These are phyloP conservation scores for Dryoscopus gambensis DNA, from an alignment of 2,113 vertebrate genomes.

Conservation along the genomic window DNA sequence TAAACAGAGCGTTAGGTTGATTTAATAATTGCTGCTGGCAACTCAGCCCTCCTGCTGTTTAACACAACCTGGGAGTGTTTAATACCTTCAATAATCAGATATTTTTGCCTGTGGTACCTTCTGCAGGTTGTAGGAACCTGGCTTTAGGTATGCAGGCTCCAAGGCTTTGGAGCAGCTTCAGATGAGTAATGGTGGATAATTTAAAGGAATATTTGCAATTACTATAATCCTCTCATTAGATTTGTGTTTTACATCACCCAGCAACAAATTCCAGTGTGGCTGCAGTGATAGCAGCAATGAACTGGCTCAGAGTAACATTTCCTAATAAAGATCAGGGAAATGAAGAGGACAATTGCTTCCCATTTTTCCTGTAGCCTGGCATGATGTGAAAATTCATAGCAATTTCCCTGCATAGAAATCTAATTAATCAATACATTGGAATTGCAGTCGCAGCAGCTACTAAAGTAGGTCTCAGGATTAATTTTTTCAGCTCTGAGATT, in stretches of 20 bases:
- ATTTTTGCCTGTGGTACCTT: background rate
- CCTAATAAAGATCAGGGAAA: slow-evolving; percentile 11
- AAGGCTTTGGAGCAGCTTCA: background rate
- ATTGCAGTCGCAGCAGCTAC: background rate
- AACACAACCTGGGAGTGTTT: background rate
- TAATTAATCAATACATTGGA: background rate
- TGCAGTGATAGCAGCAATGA: background rate
- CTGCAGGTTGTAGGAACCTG: background rate
- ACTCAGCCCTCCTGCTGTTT: background rate
- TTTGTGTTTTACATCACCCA: background rate
- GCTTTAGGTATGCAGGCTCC: background rate
- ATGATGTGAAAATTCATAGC: background rate
- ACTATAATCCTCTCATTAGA: background rate
- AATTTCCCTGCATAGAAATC: background rate
- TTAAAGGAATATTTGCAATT: background rate
- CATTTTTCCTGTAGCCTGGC: background rate
- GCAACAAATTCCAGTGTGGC: background rate
- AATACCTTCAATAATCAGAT: background rate
- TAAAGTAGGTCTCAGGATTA: background rate
- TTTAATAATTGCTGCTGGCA: background rate
- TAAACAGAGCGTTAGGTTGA: background rate
- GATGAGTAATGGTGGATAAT: background rate
- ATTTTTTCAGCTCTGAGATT: background rate
- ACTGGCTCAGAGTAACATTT: background rate
- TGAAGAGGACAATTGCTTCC: background rate